Base-by-base conservation (phyloP, 2,113 vertebrate species). In the Gadus chalcogrammus region DNA sequence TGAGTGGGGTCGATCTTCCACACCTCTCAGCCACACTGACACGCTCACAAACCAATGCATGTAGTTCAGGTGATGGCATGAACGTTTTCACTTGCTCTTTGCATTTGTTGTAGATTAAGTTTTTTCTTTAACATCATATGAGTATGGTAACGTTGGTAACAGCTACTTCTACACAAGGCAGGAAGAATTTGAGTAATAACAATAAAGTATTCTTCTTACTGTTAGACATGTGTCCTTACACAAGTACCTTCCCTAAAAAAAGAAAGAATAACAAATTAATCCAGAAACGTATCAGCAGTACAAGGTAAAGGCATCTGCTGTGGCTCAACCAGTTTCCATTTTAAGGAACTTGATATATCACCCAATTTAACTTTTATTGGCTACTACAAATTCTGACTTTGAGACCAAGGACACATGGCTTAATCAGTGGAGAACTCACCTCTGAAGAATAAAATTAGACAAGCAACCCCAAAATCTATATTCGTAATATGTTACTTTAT, bases 121-220 rank as follows among this genome's bases (percentile, higher is more conserved):
- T 55, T 64, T 65, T 63, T 56, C 67, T 75, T 61, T 58, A 68
- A 81, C 80, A 82, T 85, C 69, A 70, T 64, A 38, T 65, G 64
- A 71, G 78, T 79, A 76, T 79, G 24, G 88, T 90, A 87, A 87
- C 87, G 87, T 73, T 90, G 87, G 87, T 81, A 89, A 88, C 84
- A 62, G 42, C 42, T 79, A 83, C 79, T 61, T 77, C 84, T 79
- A 72, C 67, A 85, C 78, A 79, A 77, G 78, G 83, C 67, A 79
- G 77, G 72, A 73, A 77, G 80, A 81, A 82, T 78, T 79, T 79
- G 82, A 80, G 76, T 76, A 79, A 78, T 70, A 64, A 80, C 71
- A 70, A 80, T 72, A 71, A 69, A 68, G 75, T 81, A 65, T 78
- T 68, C 76, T 82, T 77, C 60, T 75, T 76, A 71, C 68, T 79